Conservation (phyloP, 2,113 vertebrate species). For the Taxidea taxus region DNA sequence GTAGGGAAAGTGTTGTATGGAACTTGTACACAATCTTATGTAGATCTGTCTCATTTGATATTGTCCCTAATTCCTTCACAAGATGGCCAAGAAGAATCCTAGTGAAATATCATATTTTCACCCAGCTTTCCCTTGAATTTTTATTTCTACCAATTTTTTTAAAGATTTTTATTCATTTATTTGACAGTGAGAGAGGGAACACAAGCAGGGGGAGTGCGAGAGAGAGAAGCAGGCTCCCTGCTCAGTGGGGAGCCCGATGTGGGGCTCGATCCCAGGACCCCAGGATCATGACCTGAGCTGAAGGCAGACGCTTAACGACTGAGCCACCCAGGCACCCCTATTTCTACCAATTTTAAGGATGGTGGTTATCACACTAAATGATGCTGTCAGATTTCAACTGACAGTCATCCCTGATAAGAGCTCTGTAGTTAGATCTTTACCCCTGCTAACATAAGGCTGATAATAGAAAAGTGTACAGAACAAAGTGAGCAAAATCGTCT, state of each 20-base stretch:
- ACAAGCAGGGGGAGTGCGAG: no score
- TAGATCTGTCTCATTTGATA: background rate
- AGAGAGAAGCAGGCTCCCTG: no score
- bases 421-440: background rate
- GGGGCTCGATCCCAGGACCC: no score
- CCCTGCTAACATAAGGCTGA: background rate
- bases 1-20: background rate
- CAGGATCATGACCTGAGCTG: no score
- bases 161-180: no score
- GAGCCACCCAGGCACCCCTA: no score
- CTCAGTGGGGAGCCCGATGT: no score
- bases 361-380: background rate
- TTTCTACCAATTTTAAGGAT: background rate
- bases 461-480: background rate
- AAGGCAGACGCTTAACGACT: no score
- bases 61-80: background rate
- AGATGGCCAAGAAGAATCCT: background rate
- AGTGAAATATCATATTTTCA: background rate
- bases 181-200: no score
- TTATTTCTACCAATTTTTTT: background rate
- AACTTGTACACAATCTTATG: background rate
- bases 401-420: background rate
- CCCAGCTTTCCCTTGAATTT: background rate
- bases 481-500: background rate
- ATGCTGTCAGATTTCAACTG: background rate